A percentile compares a stretch with the other conserved stretches of the same genome.
These are phyloP conservation scores for Erannis defoliaria DNA, from an alignment of 2,888 invertebrate species.

Conservation along the genomic window DNA sequence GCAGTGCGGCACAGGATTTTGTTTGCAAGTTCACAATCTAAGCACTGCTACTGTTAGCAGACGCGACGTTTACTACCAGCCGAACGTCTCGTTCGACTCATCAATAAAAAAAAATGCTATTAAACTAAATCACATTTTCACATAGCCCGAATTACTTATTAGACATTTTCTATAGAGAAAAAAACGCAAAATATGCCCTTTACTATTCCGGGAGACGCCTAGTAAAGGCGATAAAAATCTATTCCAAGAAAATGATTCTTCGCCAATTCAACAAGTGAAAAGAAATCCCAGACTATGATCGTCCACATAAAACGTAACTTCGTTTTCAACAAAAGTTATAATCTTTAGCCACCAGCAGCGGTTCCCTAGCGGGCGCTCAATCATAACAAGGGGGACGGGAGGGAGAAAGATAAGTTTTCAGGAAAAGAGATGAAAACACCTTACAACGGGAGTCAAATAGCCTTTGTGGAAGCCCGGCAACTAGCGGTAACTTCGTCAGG, in stretches of 20 bases:
- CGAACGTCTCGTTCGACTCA: too few species aligned
- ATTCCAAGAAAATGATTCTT: constrained; percentile 33
- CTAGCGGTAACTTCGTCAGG: constrained; percentile 50
- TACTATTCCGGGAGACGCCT: too few species aligned
- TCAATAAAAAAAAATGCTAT: too few species aligned
- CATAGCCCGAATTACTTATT: too few species aligned
- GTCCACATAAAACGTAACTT: constrained; percentile 57
- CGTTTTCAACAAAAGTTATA: constrained; percentile 60
- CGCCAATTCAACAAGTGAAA: constrained; percentile 44
- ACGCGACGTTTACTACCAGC: too few species aligned
- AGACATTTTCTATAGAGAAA: too few species aligned
- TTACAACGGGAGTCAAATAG: constrained; percentile 56
- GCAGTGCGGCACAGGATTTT: too few species aligned
- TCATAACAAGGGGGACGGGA: constrained; percentile 52
- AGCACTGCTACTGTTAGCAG: too few species aligned
- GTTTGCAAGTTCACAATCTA: too few species aligned
- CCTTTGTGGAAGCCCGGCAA: constrained; percentile 49
- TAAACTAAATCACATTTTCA: too few species aligned
- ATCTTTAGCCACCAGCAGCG: constrained; percentile 51
- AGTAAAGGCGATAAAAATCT: too few species aligned
- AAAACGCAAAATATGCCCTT: too few species aligned
- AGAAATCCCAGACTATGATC: constrained; percentile 54
- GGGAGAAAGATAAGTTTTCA: constrained; percentile 44
- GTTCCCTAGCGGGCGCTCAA: constrained; percentile 55
- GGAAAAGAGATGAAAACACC: constrained; percentile 61